Percentiles rank a stretch among this genome's conserved stretches.
These are phyloP conservation scores for Vireo griseus DNA, from an alignment of 2,797 vertebrate genomes.

Conservation along the genomic window DNA sequence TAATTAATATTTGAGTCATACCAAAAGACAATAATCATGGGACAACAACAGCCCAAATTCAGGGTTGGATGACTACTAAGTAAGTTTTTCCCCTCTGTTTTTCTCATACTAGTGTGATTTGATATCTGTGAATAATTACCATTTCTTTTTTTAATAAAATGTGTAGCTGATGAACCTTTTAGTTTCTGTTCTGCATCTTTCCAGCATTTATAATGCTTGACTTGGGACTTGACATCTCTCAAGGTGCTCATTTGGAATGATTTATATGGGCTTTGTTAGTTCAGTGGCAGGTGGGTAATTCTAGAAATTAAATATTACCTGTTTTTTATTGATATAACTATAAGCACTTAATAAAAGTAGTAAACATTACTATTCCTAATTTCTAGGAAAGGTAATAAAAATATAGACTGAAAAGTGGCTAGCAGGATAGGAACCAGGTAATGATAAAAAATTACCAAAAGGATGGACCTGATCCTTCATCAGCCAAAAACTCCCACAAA, in stretches of 20 bases:
- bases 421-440: neutral
- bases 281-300: slow-evolving; percentile 13
- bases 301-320: slow-evolving; percentile 26
- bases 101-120: neutral
- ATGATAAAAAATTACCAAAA: neutral
- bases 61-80: neutral
- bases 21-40: neutral
- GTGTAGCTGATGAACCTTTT: neutral
- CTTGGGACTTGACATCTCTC: slow-evolving; percentile 12
- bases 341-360: slow-evolving; percentile 15
- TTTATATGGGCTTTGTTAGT: slow-evolving; percentile 14
- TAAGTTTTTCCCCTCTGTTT: neutral
- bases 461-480: neutral
- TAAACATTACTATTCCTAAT: slow-evolving; percentile 7
- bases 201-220: slow-evolving; percentile 17
- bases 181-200: neutral
- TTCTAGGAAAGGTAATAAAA: slow-evolving; percentile 22
- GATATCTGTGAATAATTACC: neutral
- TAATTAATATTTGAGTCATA: neutral
- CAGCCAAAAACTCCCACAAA: neutral
- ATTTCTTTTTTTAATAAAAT: neutral
- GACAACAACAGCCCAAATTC: neutral
- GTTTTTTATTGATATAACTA: neutral
- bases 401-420: neutral
- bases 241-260: slow-evolving; percentile 33